Conservation (phyloP, 2,888 invertebrate species). For the Athalia rosae region DNA sequence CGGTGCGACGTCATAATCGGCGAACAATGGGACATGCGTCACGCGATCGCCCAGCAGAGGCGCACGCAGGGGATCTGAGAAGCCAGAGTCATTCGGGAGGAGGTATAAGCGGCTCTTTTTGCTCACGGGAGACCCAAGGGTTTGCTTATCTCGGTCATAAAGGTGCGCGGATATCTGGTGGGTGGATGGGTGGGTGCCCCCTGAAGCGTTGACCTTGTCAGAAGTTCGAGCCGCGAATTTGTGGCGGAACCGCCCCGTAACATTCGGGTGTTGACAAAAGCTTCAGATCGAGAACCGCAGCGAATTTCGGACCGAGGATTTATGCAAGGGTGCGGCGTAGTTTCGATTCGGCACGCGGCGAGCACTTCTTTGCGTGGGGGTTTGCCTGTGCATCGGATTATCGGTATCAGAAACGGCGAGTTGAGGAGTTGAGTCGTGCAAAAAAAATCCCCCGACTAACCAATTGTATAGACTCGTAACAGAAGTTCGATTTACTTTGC, state of each 20-base stretch:
- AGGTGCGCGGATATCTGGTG: conserved; percentile 16
- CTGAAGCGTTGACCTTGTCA: conserved; percentile 17
- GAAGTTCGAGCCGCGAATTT: not conserved
- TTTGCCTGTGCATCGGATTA: not conserved
- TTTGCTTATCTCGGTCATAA: conserved; percentile 12
- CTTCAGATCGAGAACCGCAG: not conserved
- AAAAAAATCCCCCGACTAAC: conserved; percentile 21
- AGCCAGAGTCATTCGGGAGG: conserved; percentile 11
- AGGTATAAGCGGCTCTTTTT: conserved; percentile 24
- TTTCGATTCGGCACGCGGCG: conserved; percentile 10
- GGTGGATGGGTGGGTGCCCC: not conserved
- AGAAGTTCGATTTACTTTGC: conserved; percentile 27
- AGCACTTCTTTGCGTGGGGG: conserved; percentile 5
- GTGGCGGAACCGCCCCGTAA: not conserved
- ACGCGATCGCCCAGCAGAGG: conserved; percentile 48
- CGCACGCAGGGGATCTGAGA: not conserved
- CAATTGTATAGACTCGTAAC: conserved; percentile 23
- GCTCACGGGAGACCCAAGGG: conserved; percentile 9
- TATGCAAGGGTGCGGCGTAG: conserved; percentile 4
- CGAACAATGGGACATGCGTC: conserved; percentile 60
- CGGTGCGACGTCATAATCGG: conserved; percentile 59
- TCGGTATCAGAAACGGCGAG: not conserved
- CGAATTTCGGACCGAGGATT: not conserved
- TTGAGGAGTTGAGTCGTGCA: not conserved
- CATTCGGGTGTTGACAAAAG: conserved; percentile 17